Evolutionary conservation across 1,140 invertebrate species (phyloP), one percentile per base, ranked within the genome.

Genomic region (Orius laevigatus): DNA sequence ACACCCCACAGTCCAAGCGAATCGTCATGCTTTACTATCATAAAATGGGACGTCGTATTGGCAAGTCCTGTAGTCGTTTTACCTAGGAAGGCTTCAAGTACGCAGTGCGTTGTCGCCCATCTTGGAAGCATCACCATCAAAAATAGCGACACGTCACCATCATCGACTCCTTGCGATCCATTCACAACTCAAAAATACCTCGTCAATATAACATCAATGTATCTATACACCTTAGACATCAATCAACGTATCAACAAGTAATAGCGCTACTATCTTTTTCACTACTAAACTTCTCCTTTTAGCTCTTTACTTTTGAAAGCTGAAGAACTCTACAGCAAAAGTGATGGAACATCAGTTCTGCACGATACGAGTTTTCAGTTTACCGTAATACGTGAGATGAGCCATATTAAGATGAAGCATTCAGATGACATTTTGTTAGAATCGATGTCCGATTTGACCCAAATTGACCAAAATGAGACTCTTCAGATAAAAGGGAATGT

Each of bases 11-110:
- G 62, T 55, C 66, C 64, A 0, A 56, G 41, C 3, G 66, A 66
- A 18, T 56, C 59, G 36, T 55, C 16, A 10, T 49, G 48, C 11
- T 35, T 62, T n/a, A 58, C 55, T 15, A 36, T 50, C 6, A 55
- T 58, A n/a, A 48, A 53, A 50, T 62, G 84, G 33, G 76, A 84
- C 65, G 69, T 92, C 46, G 72, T 86, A 36, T 67, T 95, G 43
- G 84, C 91, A 59, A 91, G 85, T 50, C 92, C 92, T 1, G 84
- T 95, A 18, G 71, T 95, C 40, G 80, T 94, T 20, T 64, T 95
- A 40, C 90, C 91, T 0, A 69, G 82, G 46, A 74, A 75, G 5
- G 71, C 77, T n/a, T 71, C 71, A 19, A 91, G 86, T 64, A 58
- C 74, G 12, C 75, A 90, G 59, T 87, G 94, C 15, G 74, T 94